Evolutionary conservation across 2,888 invertebrate genomes (phyloP).

Genomic region (Globia sparganii): DNA sequence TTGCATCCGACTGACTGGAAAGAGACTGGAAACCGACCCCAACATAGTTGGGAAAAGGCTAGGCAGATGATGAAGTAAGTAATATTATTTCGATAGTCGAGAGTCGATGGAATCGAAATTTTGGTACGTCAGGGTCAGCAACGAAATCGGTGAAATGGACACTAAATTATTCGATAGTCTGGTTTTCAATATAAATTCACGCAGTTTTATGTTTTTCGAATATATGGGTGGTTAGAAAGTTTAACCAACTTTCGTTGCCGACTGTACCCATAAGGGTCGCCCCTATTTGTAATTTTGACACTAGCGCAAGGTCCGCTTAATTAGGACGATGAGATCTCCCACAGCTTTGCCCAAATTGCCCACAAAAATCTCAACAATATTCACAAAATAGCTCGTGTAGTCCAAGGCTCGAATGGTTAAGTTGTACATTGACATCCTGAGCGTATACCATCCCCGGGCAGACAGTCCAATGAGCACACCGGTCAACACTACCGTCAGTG

Average conservation of each 20-base stretch:
- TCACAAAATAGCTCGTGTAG: slow-evolving; percentile 28
- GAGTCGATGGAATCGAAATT: not conserved
- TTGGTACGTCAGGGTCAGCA: not conserved
- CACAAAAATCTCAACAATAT: slow-evolving; percentile 15
- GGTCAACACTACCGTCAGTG: slow-evolving; percentile 26
- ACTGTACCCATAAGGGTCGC: not conserved
- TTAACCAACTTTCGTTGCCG: not conserved
- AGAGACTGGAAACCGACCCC: too few relatives aligned
- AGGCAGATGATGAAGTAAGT: too few relatives aligned
- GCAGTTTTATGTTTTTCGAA: not conserved
- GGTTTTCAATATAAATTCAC: not conserved
- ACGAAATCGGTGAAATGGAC: not conserved
- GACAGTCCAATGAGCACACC: slow-evolving; percentile 23
- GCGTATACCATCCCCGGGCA: slow-evolving; percentile 21
- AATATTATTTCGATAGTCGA: not conserved
- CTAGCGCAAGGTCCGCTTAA: not conserved
- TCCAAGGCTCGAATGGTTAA: slow-evolving; percentile 6
- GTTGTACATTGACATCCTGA: slow-evolving; percentile 7
- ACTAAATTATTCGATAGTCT: not conserved
- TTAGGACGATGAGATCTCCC: not conserved
- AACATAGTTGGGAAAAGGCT: too few relatives aligned
- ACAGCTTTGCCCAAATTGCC: too few relatives aligned
- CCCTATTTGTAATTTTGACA: not conserved
- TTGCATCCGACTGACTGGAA: too few relatives aligned
- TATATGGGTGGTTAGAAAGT: not conserved